Base-by-base conservation (phyloP, 2,113 vertebrate species). In the Sturnira hondurensis region DNA sequence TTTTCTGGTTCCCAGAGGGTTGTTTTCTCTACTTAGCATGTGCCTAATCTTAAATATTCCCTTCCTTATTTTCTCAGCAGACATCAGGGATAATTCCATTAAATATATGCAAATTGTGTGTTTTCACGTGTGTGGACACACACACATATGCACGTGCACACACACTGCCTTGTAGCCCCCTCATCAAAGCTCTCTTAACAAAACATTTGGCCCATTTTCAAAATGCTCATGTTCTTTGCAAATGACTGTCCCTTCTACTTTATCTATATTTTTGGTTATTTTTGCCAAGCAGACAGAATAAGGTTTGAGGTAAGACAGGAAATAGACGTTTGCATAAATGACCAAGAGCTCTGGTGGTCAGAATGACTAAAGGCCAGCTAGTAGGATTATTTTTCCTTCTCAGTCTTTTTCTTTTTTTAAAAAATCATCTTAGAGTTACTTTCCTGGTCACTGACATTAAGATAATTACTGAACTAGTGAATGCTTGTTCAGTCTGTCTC, bases 1-100 rank as follows among this genome's bases (percentile, higher is more conserved):
- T 45, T 84, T 68, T 65, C 54, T 65, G 45, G 43, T 89, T 95
- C 73, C 43, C 8, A 67, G 73, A 77, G 82, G 83, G 61, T 95
- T 90, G 45, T 83, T 89, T 82, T 92, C 86, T 93, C 94, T 63
- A 68, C 28, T 77, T 94, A 97, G 96, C 97, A 97, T 94, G 97
- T 97, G 97, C 97, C 96, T 97, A 88, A 83, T 82, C 81, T 77
- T 81, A 92, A 95, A 58, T 74, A 93, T 16, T 54, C 43, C 63
- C 56, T 87, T 94, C 41, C 67, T 78, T 81, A 74, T 88, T 94
- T 84, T 83, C 91, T 86, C 86, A 38, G 38, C 78, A 92, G 68
- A 95, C 78, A 92, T 96, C 95, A 97, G 94, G 96, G 96, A 83
- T 95, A 70, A 77, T 67, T 81, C 50, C 84, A 77, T 78, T 38